Evolutionary conservation across 2,797 vertebrate genomes (phyloP).

Genomic region (Rhadinocentrus ornatus): DNA sequence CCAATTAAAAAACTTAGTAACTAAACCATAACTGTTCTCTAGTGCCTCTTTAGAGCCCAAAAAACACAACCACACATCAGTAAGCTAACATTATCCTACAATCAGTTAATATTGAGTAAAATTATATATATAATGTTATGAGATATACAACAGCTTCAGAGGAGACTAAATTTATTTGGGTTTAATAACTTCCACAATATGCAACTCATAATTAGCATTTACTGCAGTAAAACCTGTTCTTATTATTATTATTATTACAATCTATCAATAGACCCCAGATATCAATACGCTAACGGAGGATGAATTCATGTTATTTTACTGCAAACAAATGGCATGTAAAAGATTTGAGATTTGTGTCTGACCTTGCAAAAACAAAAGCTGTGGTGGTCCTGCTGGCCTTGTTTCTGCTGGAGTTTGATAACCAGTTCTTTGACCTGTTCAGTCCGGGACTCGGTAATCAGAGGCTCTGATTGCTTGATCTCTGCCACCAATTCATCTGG

Average conservation of each 20-base stretch:
- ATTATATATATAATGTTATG: slow-evolving; percentile 3
- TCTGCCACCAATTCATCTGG: slow-evolving; percentile 85
- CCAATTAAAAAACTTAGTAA: background rate
- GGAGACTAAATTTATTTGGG: background rate
- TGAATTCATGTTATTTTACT: background rate
- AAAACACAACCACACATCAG: slow-evolving; percentile 1
- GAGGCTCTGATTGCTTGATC: slow-evolving; percentile 87
- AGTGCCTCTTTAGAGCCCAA: slow-evolving; percentile 45
- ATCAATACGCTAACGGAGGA: background rate
- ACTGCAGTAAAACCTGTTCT: too few relatives aligned
- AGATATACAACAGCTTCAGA: background rate
- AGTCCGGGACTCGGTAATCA: slow-evolving; percentile 86
- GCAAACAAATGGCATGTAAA: background rate
- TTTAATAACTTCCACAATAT: background rate
- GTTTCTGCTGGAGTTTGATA: slow-evolving; percentile 89
- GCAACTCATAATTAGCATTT: background rate
- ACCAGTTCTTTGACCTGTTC: slow-evolving; percentile 88
- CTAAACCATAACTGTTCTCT: slow-evolving; percentile 69
- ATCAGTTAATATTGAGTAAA: slow-evolving; percentile 11
- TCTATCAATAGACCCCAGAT: background rate
- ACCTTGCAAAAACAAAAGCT: slow-evolving; percentile 92
- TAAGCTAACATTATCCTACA: background rate
- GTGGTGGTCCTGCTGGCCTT: slow-evolving; percentile 84
- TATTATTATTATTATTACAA: background rate
- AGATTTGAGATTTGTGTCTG: slow-evolving; percentile 38